phyloP scores from a whole-genome alignment of 2,113 vertebrate species.

The Scolopax mira region DNA sequence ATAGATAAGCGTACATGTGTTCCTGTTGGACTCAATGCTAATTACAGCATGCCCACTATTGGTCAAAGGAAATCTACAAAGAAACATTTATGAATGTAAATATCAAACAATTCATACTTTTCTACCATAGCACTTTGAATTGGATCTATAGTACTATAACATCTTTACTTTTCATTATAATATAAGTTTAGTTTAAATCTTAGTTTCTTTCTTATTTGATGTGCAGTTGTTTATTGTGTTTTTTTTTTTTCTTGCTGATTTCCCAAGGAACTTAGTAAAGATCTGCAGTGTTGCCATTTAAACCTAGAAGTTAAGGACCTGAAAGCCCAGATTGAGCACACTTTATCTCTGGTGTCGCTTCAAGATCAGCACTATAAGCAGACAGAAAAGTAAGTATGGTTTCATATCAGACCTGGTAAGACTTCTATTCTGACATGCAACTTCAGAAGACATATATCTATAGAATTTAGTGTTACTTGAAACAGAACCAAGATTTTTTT shows the following conservation, averaged over 20 bases:
- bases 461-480: background rate
- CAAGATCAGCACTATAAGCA: slow-evolving; percentile 88
- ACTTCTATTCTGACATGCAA: background rate
- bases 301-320: slow-evolving; percentile 87
- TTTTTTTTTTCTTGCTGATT: background rate
- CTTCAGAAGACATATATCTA: background rate
- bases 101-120: background rate
- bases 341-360: slow-evolving; percentile 77
- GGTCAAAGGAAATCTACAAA: too few species aligned
- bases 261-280: slow-evolving; percentile 82
- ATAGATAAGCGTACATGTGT: background rate
- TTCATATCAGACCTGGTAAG: background rate
- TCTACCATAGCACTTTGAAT: background rate
- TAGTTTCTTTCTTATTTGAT: background rate
- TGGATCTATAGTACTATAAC: background rate
- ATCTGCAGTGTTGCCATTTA: slow-evolving; percentile 81
- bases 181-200: background rate
- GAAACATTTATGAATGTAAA: background rate
- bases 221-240: background rate
- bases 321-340: slow-evolving; percentile 84
- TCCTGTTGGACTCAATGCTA: background rate
- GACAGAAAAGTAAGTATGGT: slow-evolving; percentile 84
- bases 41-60: background rate
- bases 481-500: background rate
- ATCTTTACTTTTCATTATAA: background rate